Evolutionary conservation across 2,888 invertebrate species (phyloP).

Genomic region (Myopa testacea): DNA sequence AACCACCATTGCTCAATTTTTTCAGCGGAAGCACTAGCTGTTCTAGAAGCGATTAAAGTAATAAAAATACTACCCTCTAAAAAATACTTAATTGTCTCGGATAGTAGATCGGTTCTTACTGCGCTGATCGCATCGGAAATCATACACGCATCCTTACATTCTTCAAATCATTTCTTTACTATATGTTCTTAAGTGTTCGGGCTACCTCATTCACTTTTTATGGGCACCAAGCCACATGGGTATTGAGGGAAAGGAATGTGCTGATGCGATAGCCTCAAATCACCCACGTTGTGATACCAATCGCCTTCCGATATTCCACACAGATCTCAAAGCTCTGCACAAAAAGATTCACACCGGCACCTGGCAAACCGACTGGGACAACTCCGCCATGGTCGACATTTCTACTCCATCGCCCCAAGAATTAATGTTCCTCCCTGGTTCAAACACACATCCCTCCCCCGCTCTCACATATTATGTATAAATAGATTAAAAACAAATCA

Average conservation of each 20-base stretch:
- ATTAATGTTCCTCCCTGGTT: conserved; percentile 29
- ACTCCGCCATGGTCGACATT: conserved; percentile 8
- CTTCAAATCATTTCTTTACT: conserved; percentile 5
- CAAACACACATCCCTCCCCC: not conserved
- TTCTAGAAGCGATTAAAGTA: conserved; percentile 21
- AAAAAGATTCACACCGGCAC: not conserved
- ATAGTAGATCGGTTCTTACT: conserved; percentile 32
- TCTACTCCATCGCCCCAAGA: not conserved
- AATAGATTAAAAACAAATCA: conserved; percentile 17
- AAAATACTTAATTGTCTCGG: conserved; percentile 28
- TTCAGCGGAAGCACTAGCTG: conserved; percentile 26
- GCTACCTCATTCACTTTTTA: not conserved
- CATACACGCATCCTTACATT: conserved; percentile 28
- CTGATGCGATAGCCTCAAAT: not conserved
- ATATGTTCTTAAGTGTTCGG: not conserved
- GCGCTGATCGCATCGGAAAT: not conserved
- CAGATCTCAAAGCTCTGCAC: not conserved
- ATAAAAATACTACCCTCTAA: not conserved
- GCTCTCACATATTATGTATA: not conserved
- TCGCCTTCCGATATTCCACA: not conserved
- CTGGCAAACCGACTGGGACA: conserved; percentile 25
- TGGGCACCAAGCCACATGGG: conserved; percentile 25
- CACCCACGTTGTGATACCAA: not conserved
- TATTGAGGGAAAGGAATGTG: conserved; percentile 25
- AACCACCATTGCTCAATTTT: conserved; percentile 1